Evolutionary conservation across 2,797 vertebrate genomes (phyloP).

Genomic region (Carduelis carduelis): DNA sequence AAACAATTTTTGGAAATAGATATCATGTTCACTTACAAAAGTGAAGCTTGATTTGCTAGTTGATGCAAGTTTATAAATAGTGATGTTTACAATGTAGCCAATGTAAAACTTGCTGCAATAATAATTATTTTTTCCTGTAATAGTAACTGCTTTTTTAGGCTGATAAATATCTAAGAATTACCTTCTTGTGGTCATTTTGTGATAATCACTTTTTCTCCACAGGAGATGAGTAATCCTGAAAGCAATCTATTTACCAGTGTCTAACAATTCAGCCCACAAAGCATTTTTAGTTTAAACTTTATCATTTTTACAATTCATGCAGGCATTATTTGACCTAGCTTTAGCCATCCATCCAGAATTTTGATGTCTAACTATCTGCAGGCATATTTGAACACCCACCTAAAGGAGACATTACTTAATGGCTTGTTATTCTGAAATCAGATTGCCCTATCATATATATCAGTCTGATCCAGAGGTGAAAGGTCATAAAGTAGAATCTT

Average conservation of each 20-base stretch:
- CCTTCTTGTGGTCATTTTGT: background rate
- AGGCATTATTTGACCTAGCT: background rate
- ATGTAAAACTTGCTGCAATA: background rate
- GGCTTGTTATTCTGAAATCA: background rate
- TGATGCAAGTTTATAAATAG: background rate
- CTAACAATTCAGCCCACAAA: background rate
- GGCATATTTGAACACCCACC: background rate
- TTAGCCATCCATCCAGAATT: background rate
- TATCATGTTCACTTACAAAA: background rate
- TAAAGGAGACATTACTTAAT: background rate
- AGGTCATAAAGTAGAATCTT: background rate
- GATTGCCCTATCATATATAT: background rate
- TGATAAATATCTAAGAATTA: background rate
- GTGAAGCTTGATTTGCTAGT: background rate
- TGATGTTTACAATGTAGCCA: background rate
- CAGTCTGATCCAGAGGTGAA: background rate
- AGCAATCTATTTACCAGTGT: background rate
- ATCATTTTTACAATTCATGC: background rate
- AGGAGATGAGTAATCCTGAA: background rate
- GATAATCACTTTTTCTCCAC: background rate
- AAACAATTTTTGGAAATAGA: background rate
- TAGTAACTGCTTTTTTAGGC: background rate
- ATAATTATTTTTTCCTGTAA: background rate
- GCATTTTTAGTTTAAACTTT: background rate
- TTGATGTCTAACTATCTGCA: background rate